A percentile compares a stretch with the other conserved stretches of the same genome.
Evolutionary conservation across 2,113 vertebrate genomes (phyloP).

Genomic region (Acinonyx jubatus): DNA sequence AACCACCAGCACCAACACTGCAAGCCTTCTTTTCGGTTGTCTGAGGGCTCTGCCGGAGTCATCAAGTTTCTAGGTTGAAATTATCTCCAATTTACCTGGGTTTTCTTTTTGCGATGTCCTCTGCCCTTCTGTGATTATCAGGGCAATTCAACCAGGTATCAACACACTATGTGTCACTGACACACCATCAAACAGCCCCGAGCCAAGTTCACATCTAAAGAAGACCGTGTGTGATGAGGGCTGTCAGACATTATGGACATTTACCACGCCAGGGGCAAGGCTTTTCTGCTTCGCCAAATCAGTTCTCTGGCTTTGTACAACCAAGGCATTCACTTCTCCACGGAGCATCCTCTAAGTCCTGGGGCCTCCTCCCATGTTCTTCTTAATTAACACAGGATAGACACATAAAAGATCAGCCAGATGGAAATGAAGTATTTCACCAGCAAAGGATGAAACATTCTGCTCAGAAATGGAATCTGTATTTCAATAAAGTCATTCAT

Average conservation of each 20-base stretch:
- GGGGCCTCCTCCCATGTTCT: conserved; percentile 67
- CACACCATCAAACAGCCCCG: background rate
- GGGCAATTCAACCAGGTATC: background rate
- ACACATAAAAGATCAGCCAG: conserved; percentile 78
- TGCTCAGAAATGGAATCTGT: conserved; percentile 77
- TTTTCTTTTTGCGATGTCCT: background rate
- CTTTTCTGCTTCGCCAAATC: conserved; percentile 40
- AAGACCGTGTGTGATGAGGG: conserved; percentile 19
- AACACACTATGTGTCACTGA: background rate
- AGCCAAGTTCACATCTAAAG: conserved; percentile 40
- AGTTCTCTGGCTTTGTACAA: background rate
- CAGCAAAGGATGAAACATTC: conserved; percentile 76
- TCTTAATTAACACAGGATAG: conserved; percentile 78
- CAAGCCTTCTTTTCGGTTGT: background rate
- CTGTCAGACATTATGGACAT: conserved; percentile 42
- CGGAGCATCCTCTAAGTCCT: conserved; percentile 53
- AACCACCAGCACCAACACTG: background rate
- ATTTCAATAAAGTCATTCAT: conserved; percentile 82
- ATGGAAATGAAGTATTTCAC: conserved; percentile 84
- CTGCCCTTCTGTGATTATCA: background rate
- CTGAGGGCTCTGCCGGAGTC: background rate
- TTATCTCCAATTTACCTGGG: background rate
- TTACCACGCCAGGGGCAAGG: conserved; percentile 56
- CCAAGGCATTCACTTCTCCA: conserved; percentile 5
- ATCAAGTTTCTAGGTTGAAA: background rate